Base-by-base conservation (phyloP, 2,113 vertebrate genomes). In the Typhlomys cinereus region DNA sequence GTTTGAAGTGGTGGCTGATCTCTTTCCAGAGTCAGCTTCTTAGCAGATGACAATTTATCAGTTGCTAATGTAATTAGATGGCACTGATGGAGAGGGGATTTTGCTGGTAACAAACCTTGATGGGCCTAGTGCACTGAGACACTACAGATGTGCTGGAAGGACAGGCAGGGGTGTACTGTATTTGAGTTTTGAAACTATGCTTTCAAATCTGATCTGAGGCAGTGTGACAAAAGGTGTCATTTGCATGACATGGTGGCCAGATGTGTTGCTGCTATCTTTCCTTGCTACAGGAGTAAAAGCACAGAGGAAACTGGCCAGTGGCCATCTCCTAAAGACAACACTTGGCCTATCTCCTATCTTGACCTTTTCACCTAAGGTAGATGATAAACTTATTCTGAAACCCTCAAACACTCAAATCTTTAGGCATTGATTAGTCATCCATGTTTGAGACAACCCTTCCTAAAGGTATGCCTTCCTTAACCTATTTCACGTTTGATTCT, bases 401-500 rank as follows among this genome's bases (percentile, higher is more conserved):
- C 4, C 5, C 1, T 6, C 0, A 0, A 14, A 23, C 6, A 34
- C 11, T 36, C 10, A 2, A 52, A 39, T 48, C 34, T 71, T 46
- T 0, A 36, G 50, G 7, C 50, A 20, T 20, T 52, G 1, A 15
- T 1, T 79, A 52, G 9, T 31, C 1, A 7, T 31, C 1, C 2
- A 57, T 12, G 39, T 61, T 9, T 31, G 39, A 31, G 21, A 18
- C 50, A 18, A 52, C 9, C 20, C 23, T 29, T 76, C 36, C 23
- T 13, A 4, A 4, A 71, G 71, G 50, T 36, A 8, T 64, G 7
- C 2, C 46, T 97, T 95, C 98, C 98, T 99, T 99, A 98, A 99
- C 70, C 31, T 27, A 1, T 9, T 8, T 36, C 78, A 99, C 98
- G 17, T 99, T 99, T 95, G 99, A 99, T 95, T 99, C 99, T 0